Percentiles rank a stretch among this genome's conserved stretches.
phyloP scores from a whole-genome alignment of 2,888 invertebrate genomes.

The Calephelis perditalis region DNA sequence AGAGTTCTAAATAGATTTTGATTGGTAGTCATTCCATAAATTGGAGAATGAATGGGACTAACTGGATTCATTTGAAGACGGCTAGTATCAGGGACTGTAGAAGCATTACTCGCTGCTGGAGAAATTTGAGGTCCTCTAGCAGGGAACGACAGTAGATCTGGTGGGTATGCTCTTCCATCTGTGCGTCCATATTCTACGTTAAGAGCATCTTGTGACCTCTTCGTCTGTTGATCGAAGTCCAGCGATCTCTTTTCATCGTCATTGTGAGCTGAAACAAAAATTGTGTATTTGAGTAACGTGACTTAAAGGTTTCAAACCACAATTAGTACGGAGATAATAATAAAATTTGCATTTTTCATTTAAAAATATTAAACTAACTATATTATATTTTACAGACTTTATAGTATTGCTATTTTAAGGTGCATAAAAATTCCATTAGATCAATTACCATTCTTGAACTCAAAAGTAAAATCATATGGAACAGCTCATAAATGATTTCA shows the following conservation, averaged over 20 bases:
- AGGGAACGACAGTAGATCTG: conserved; percentile 89
- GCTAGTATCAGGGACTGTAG: conserved; percentile 86
- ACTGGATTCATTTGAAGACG: conserved; percentile 80
- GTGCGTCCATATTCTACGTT: conserved; percentile 76
- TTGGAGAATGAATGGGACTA: conserved; percentile 82
- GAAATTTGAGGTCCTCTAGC: conserved; percentile 84
- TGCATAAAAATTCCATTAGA: too few relatives aligned
- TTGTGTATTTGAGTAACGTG: neutral
- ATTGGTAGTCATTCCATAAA: conserved; percentile 80
- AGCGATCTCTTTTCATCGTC: conserved; percentile 85
- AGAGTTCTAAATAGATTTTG: conserved; percentile 86
- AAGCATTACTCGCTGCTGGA: conserved; percentile 89
- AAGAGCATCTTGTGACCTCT: conserved; percentile 74
- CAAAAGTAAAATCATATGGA: too few relatives aligned
- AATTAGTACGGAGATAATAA: too few relatives aligned
- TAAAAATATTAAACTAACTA: too few relatives aligned
- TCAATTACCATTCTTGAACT: too few relatives aligned
- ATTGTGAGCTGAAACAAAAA: conserved; percentile 69
- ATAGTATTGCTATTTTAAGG: too few relatives aligned
- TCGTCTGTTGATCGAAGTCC: conserved; percentile 80
- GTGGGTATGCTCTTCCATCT: conserved; percentile 82
- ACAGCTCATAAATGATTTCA: too few relatives aligned
- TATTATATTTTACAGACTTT: too few relatives aligned
- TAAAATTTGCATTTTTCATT: too few relatives aligned
- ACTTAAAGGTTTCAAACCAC: too few relatives aligned